Evolutionary conservation across 2,113 vertebrate genomes (phyloP).

Genomic region (Bolborhynchus lineola): DNA sequence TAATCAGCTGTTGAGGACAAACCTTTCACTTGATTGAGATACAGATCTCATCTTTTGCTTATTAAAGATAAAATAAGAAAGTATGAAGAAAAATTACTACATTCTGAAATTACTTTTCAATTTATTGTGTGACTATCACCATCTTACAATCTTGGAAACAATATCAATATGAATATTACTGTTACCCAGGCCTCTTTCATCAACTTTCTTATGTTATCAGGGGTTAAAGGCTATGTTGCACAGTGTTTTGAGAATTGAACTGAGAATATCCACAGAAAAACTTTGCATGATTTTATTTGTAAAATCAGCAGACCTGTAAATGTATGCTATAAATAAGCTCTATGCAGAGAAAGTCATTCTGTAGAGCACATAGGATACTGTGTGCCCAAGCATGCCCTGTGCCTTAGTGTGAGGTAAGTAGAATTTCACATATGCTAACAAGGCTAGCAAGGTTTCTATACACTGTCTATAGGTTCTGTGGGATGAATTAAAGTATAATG

Average conservation of each 20-base stretch:
- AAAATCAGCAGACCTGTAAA: background rate
- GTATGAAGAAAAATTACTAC: background rate
- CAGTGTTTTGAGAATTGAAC: background rate
- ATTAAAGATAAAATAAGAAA: background rate
- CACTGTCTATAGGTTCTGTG: background rate
- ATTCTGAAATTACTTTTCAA: background rate
- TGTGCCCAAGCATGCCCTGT: background rate
- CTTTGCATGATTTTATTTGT: background rate
- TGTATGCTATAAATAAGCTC: background rate
- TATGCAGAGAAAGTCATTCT: background rate
- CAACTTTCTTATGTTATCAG: background rate
- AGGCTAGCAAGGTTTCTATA: background rate
- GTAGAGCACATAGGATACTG: background rate
- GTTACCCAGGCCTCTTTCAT: background rate
- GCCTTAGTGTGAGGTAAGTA: background rate
- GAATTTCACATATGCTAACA: background rate
- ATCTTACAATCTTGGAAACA: background rate
- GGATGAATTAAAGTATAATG: background rate
- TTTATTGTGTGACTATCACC: background rate
- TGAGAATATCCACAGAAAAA: background rate
- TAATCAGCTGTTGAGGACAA: background rate
- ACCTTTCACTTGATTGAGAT: background rate
- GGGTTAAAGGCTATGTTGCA: background rate
- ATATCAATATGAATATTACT: background rate
- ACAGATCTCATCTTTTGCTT: background rate